These are phyloP conservation scores for Ariopsis seemanni DNA, from an alignment of 2,113 vertebrate genomes.

Conservation along the genomic window DNA sequence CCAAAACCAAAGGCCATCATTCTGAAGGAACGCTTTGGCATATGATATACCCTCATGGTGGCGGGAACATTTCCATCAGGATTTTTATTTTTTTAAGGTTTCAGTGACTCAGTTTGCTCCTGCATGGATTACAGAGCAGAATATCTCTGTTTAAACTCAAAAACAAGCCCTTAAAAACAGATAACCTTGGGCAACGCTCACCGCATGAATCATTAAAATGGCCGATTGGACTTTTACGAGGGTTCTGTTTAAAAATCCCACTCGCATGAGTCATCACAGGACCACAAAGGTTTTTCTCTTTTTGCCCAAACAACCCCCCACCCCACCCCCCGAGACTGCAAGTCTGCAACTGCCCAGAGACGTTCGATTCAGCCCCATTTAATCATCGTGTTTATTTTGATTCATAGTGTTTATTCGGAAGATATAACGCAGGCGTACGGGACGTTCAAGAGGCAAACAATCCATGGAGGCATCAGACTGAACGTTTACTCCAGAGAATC, in stretches of 20 bases:
- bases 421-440: not conserved
- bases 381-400: constrained; percentile 27
- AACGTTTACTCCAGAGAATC: constrained; percentile 2
- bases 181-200: constrained; percentile 20
- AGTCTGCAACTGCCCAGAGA: constrained; percentile 26
- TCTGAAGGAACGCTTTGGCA: not conserved
- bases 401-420: constrained; percentile 2
- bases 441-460: not conserved
- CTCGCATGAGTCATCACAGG: constrained; percentile 13
- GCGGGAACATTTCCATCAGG: not conserved
- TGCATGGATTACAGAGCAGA: not conserved
- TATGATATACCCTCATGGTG: not conserved
- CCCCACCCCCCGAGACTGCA: not conserved
- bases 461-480: constrained; percentile 4
- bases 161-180: not conserved
- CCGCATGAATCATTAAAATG: constrained; percentile 29
- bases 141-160: constrained; percentile 10
- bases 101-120: not conserved
- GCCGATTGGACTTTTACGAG: constrained; percentile 11
- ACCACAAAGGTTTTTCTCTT: constrained; percentile 12
- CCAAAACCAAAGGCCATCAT: constrained; percentile 19
- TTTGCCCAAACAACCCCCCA: constrained; percentile 7
- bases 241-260: constrained; percentile 37
- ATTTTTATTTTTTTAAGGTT: not conserved
- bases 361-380: constrained; percentile 6